Base-by-base conservation (phyloP, 2,888 invertebrate species). In the Philereme vetulata region DNA sequence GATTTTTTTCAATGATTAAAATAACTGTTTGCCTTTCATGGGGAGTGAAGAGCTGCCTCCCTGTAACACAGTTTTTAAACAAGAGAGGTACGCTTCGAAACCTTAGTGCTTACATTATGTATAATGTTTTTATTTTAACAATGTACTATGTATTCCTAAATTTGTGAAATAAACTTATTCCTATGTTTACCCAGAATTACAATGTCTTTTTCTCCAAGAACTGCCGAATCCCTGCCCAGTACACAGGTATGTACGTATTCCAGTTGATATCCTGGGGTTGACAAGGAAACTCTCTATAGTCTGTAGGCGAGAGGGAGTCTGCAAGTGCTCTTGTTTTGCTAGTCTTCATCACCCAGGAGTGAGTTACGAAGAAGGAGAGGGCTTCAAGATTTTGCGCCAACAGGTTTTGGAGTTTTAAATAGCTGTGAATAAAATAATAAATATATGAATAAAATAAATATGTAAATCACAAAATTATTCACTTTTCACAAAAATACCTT, bases 321-420 rank as follows among this genome's bases (percentile, higher is more conserved):
- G 93, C 93, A 64, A 97, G 86, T 38, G 88, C 88, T 68, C 93
- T 89, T 4, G 95, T 94, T 73, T 95, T 95, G 64, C 94, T 94
- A 68, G 96, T 95, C 72, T 94, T 94, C 86, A 97, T 96, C 72
- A 94, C 92, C 96, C 97, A 97, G 72, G 96, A 94, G 71, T 95
- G 94, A 54, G 94, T 94, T 46, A 96, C 95, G 86, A 97, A 97
- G 82, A 95, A 96, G 75, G 95, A 95, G 75, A 97, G 87, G 76
- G 95, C 95, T 66, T 93, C 93, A 90, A 87, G 77, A 1, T 89
- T 58, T 35, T 42, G 47, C 21, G 10, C 32, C n/a, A 62, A 34
- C n/a, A 50, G 4, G 32, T 44, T 38, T n/a, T 51, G 54, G 32
- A 55, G 49, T 49, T 62, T 62, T 4, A 62, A 44, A 38, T 55